Evolutionary conservation across 2,888 invertebrate genomes (phyloP).

Genomic region (Pasiphila rectangulata): DNA sequence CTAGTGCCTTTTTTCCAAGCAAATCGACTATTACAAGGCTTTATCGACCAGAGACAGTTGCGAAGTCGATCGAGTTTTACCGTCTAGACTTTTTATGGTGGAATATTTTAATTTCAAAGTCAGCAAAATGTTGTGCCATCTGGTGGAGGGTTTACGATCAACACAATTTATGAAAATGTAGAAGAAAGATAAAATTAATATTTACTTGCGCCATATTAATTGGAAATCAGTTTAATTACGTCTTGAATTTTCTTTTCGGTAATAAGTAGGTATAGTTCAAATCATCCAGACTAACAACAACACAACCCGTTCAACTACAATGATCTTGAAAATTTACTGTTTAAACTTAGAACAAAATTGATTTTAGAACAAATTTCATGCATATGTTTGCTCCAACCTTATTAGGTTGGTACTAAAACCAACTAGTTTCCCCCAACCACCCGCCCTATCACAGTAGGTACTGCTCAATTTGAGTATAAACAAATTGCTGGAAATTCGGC

Average conservation of each 20-base stretch:
- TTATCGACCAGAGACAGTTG: constrained; percentile 64
- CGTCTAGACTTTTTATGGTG: constrained; percentile 46
- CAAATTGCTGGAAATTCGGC: constrained; percentile 43
- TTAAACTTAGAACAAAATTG: no score
- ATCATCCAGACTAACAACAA: no score
- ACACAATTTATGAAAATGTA: background rate
- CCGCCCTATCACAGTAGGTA: constrained; percentile 9
- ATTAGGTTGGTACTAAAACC: no score
- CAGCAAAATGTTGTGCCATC: constrained; percentile 31
- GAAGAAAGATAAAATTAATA: constrained; percentile 5
- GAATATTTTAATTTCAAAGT: constrained; percentile 38
- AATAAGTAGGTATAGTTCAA: no score
- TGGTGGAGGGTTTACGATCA: constrained; percentile 29
- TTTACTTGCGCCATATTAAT: constrained; percentile 5
- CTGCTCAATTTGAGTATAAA: constrained; percentile 24
- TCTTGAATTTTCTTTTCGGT: no score
- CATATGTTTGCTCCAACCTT: no score
- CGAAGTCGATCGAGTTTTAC: constrained; percentile 42
- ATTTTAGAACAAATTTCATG: no score
- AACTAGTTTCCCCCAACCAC: constrained; percentile 9
- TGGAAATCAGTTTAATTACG: no score
- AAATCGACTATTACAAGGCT: constrained; percentile 68
- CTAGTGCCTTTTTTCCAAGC: constrained; percentile 68
- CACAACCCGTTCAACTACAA: no score
- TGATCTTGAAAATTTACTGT: no score